These are phyloP conservation scores for Perodicticus potto DNA, from an alignment of 2,797 vertebrate species.

Conservation along the genomic window DNA sequence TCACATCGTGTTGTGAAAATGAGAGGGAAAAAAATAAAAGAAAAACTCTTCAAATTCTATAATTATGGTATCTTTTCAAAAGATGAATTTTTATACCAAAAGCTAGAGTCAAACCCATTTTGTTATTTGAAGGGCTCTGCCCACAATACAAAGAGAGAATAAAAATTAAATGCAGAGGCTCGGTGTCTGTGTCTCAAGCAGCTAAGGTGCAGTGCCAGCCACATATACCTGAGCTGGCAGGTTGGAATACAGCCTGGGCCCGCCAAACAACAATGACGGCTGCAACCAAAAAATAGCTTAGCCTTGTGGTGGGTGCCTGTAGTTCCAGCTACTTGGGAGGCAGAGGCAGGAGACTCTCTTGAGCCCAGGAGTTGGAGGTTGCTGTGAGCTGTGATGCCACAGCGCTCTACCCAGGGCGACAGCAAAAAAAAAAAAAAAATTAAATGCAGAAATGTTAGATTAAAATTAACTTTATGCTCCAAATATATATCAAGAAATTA, in stretches of 20 bases:
- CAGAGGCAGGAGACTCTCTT: too few relatives aligned
- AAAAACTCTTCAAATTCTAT: background rate
- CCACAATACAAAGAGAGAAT: background rate
- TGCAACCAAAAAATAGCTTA: too few relatives aligned
- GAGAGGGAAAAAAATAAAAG: background rate
- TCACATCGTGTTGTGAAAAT: background rate
- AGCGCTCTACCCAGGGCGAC: too few relatives aligned
- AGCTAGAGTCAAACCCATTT: background rate
- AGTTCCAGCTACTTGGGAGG: too few relatives aligned
- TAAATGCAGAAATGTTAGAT: slow-evolving; percentile 45
- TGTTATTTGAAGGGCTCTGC: background rate
- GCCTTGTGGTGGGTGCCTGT: too few relatives aligned
- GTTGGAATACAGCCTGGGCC: too few relatives aligned
- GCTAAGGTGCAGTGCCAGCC: too few relatives aligned
- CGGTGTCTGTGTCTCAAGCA: too few relatives aligned
- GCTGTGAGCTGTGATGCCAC: too few relatives aligned
- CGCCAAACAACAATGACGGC: too few relatives aligned
- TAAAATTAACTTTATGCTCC: slow-evolving; percentile 27
- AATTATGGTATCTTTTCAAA: background rate
- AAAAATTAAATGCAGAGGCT: slow-evolving; percentile 39
- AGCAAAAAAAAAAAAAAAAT: slow-evolving; percentile 30
- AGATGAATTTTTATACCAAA: background rate
- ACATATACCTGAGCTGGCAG: too few relatives aligned
- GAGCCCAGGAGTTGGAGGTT: too few relatives aligned
- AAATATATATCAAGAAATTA: slow-evolving; percentile 21